Evolutionary conservation across 2,797 vertebrate species (phyloP).

Genomic region (Ceyx erithaca): DNA sequence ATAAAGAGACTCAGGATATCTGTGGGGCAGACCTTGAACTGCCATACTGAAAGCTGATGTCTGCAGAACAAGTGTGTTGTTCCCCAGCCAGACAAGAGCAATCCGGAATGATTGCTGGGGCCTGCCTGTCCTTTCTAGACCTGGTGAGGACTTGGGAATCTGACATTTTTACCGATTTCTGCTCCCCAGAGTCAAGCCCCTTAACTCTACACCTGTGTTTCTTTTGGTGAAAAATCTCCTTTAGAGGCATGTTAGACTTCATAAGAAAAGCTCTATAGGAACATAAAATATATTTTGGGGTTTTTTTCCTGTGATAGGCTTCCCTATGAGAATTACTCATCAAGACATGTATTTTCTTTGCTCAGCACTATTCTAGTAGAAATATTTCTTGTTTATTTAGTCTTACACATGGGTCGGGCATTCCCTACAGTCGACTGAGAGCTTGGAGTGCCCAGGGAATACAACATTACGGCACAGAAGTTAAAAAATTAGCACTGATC

Average conservation of each 20-base stretch:
- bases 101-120: neutral
- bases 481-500: neutral
- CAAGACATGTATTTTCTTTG: constrained; percentile 10
- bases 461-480: neutral
- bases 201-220: neutral
- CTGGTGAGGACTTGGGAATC: neutral
- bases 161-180: neutral
- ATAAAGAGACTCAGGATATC: neutral
- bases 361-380: constrained; percentile 24
- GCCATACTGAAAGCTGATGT: neutral
- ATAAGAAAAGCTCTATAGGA: neutral
- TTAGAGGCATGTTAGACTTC: neutral
- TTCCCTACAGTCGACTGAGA: neutral
- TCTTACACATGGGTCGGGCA: neutral
- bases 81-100: neutral
- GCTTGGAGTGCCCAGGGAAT: neutral
- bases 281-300: neutral
- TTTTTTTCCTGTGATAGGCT: constrained; percentile 4
- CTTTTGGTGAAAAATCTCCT: neutral
- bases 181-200: neutral
- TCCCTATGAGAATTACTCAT: constrained; percentile 22
- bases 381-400: constrained; percentile 54
- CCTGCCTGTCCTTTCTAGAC: neutral
- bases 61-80: neutral
- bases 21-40: neutral